Evolutionary conservation across 2,888 invertebrate genomes (phyloP).

Genomic region (Stenchaetothrips biformis): DNA sequence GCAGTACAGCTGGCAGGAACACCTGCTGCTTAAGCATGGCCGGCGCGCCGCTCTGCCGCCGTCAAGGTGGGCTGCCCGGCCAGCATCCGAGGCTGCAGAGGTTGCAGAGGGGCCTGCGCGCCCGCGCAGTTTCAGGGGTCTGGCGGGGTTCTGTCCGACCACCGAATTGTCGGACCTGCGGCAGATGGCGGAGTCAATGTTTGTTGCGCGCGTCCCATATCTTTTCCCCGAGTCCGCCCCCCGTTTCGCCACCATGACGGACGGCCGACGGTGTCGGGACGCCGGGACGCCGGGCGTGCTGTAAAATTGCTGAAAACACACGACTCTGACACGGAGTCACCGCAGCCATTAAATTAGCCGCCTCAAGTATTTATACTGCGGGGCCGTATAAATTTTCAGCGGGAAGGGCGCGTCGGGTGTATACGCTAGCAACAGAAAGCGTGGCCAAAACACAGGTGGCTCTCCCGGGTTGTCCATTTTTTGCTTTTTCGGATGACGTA

Average conservation of each 20-base stretch:
- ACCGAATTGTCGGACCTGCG: background rate
- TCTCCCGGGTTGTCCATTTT: too few relatives aligned
- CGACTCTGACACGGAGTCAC: background rate
- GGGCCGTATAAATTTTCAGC: background rate
- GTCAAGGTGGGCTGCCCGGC: background rate
- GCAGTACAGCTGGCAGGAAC: background rate
- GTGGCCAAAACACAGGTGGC: too few relatives aligned
- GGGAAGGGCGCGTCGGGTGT: background rate
- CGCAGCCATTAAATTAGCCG: background rate
- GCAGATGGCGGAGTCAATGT: background rate
- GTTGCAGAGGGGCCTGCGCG: too few relatives aligned
- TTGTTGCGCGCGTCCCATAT: background rate
- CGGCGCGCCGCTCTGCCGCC: background rate
- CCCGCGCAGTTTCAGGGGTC: too few relatives aligned
- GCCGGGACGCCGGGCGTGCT: background rate
- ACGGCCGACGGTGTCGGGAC: background rate
- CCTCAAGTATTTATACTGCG: background rate
- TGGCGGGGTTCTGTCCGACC: too few relatives aligned
- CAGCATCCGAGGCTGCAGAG: too few relatives aligned
- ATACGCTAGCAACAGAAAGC: too few relatives aligned
- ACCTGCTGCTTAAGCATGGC: background rate
- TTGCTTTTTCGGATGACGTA: too few relatives aligned
- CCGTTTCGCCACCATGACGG: background rate
- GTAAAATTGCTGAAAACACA: slow-evolving; percentile 1
- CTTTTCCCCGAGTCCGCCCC: background rate